Evolutionary conservation across 2,797 vertebrate species (phyloP).

Genomic region (Chaetophractus vellerosus): DNA sequence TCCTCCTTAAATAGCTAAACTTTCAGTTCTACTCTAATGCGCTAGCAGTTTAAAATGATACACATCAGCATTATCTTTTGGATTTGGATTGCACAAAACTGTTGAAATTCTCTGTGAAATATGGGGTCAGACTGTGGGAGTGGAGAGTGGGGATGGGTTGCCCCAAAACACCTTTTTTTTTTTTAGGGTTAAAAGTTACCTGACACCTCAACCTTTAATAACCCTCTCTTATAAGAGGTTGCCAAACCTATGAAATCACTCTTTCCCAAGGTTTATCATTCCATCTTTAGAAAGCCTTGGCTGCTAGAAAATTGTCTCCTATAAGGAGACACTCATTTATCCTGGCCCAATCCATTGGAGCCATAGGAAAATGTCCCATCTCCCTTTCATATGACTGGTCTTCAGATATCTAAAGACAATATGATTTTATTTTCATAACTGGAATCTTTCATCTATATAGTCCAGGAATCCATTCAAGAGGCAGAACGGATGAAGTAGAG

Average conservation of each 20-base stretch:
- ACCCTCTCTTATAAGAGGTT: background rate
- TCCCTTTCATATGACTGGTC: background rate
- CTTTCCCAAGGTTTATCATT: background rate
- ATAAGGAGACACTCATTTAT: background rate
- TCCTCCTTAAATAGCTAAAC: constrained; percentile 11
- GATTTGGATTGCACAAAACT: constrained; percentile 7
- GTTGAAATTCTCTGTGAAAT: constrained; percentile 48
- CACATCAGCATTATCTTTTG: constrained; percentile 33
- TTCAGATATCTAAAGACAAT: constrained; percentile 13
- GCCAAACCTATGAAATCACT: background rate
- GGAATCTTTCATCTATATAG: background rate
- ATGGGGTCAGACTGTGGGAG: background rate
- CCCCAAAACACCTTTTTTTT: constrained; percentile 13
- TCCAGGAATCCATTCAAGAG: constrained; percentile 1
- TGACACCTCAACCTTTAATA: background rate
- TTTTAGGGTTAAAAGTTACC: background rate
- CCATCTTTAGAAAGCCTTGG: constrained; percentile 6
- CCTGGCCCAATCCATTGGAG: background rate
- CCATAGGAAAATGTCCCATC: constrained; percentile 26
- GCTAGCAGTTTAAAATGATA: constrained; percentile 21
- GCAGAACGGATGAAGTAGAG: constrained; percentile 12
- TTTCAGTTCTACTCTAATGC: constrained; percentile 17
- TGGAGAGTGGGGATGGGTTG: background rate
- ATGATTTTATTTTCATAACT: constrained; percentile 53
- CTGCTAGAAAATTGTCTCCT: background rate